Evolutionary conservation across 2,888 invertebrate species (phyloP), one percentile per base, ranked within the genome.

Genomic region (Seira musarum): DNA sequence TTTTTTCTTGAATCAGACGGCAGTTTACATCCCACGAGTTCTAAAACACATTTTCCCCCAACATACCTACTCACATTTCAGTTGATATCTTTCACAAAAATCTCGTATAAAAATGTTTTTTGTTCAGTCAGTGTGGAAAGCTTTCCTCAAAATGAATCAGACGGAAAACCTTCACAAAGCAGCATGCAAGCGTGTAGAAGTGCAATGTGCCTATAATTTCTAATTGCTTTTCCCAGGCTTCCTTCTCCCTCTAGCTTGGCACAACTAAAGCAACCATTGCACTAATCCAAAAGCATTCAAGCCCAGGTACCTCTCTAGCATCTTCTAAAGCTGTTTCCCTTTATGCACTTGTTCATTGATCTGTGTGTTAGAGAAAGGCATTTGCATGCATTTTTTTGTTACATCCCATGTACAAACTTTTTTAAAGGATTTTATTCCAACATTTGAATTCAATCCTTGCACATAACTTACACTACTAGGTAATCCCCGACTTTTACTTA

Each of bases 221-320:
- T 61, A 53, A 67, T 75, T 75, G 61, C 67, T 75, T 75, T 75
- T 67, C 64, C 75, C 67, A 57, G 63, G 61, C 76, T 63, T 53
- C 53, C 61, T 57, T 76, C 76, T 75, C 75, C 75, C 75, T 75
- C 75, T 75, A 75, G 75, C 75, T 49, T 21, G 53, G 46, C 72
- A 49, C 17, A 25, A 10, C 24, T 17, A 17, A 67, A 68, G 25
- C 49, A 21, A 63, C 40, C 49, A n/a, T 40, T 40, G 13, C 13
- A 40, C 6, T 8, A 40, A 40, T 6, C 13, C 13, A 40, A 40
- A 40, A 40, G 6, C 40, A 8, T 13, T 40, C 6, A 40, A 40
- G 40, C 22, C 68, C 76, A 69, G 69, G 69, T 69, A 76, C 76
- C 68, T 22, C 22, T 8, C 19, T 2, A 35, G n/a, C n/a, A n/a